Conservation (phyloP, 2,113 vertebrate genomes). For the Psammodynastes pulverulentus region DNA sequence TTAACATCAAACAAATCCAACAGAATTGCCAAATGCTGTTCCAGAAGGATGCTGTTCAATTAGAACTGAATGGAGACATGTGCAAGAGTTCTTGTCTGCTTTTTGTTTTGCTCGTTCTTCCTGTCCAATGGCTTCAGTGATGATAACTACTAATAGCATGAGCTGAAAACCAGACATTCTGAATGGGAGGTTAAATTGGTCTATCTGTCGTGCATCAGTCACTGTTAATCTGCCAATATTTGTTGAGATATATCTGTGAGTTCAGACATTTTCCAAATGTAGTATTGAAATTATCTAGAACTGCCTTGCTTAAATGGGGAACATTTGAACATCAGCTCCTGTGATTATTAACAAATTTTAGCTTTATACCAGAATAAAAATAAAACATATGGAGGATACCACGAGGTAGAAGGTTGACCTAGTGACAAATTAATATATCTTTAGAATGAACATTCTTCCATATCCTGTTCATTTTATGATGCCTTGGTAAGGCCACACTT, state of each 20-base stretch:
- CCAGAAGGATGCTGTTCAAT: neutral
- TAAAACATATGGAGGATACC: neutral
- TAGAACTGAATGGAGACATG: neutral
- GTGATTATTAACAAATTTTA: neutral
- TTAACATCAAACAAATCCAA: neutral
- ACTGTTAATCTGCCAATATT: neutral
- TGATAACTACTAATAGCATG: neutral
- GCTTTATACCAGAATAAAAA: neutral
- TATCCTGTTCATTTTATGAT: no score
- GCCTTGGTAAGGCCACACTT: no score
- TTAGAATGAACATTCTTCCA: neutral
- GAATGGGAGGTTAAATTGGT: neutral
- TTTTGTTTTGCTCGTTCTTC: neutral
- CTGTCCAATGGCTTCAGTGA: neutral
- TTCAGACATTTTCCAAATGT: neutral
- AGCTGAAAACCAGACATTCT: neutral
- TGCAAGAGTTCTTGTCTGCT: neutral
- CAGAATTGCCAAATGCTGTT: neutral
- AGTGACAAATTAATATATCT: neutral
- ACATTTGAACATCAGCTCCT: neutral
- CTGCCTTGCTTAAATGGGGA: neutral
- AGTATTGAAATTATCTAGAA: neutral
- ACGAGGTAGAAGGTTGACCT: neutral
- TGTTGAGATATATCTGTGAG: neutral
- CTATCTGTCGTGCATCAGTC: neutral